Base-by-base conservation (phyloP, 2,888 invertebrate genomes). In the Cantharis nigra region DNA sequence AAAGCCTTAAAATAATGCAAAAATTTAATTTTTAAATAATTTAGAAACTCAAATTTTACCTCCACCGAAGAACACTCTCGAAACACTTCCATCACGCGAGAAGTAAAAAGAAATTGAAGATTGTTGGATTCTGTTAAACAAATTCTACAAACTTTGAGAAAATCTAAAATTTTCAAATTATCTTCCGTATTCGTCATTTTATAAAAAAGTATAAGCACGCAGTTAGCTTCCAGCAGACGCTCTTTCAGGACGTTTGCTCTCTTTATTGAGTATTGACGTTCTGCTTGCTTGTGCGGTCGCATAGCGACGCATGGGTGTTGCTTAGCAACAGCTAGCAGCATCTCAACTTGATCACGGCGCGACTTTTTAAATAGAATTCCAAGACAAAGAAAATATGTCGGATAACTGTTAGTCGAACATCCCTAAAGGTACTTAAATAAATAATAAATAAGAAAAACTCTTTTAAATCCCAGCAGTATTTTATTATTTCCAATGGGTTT, bases 401-500 rank as follows among this genome's bases (percentile, higher is more conserved):
- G 16, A 16, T 16, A 16, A 16, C 16, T 16, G 16, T 16, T 16
- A 16, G 16, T 16, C 16, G 1, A 1, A 16, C 16, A 16, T 16
- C 16, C 16, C 16, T 16, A 16, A 16, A 16, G 16, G 16, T 16
- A 16, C 16, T 16, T 16, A 16, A 16, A 16, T 16, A 16, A 16
- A 16, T n/a, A n/a, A n/a, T n/a, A 16, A 65, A 65, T 33, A 63
- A 20, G 5, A n/a, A 72, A 30, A 64, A 30, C 2, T 9, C 1
- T 70, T 18, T 4, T 49, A 16, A 49, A 70, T 30, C 49, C n/a
- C 49, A 69, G 62, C 14, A 64, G 11, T 4, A 13, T 2, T 49
- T 49, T n/a, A 30, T 74, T 71, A 79, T 28, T 76, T 80, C 77
- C 74, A 81, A 72, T 83, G 83, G 16, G 72, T 81, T 76, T 82